Evolutionary conservation across 2,888 invertebrate species (phyloP).

Genomic region (Chymomyza caudatula): DNA sequence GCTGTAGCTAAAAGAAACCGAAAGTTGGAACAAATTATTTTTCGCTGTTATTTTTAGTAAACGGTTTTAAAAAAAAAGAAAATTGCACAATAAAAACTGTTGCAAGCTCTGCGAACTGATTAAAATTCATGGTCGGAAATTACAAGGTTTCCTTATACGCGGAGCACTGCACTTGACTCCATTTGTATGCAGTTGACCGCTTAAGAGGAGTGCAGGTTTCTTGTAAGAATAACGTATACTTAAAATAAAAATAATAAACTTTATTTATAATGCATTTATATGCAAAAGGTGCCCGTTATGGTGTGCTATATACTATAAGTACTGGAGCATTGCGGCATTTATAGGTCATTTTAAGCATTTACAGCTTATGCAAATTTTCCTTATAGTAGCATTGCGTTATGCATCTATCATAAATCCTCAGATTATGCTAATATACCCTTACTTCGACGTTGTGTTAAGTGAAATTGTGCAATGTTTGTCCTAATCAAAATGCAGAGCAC

Average conservation of each 20-base stretch:
- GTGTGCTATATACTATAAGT: background rate
- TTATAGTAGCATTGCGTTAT: slow-evolving; percentile 14
- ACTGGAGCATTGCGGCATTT: slow-evolving; percentile 1
- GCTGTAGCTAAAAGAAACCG: background rate
- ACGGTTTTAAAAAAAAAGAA: background rate
- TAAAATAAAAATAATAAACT: too few species aligned
- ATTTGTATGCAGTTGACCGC: slow-evolving; percentile 22
- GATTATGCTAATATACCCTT: slow-evolving; percentile 56
- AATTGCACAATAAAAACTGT: background rate
- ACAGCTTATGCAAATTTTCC: slow-evolving; percentile 15
- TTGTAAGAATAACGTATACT: background rate
- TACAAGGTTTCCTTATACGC: background rate
- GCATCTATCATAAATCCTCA: slow-evolving; percentile 51
- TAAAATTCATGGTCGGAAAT: slow-evolving; percentile 60
- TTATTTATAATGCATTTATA: background rate
- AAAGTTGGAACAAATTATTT: slow-evolving; percentile 2
- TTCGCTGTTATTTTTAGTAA: slow-evolving; percentile 48
- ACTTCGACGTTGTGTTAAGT: slow-evolving; percentile 21
- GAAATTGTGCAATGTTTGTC: slow-evolving; percentile 35
- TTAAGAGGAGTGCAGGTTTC: slow-evolving; percentile 9
- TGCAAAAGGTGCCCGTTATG: background rate
- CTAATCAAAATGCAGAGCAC: background rate
- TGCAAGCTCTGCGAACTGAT: slow-evolving; percentile 40
- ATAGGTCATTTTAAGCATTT: slow-evolving; percentile 25
- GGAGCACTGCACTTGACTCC: slow-evolving; percentile 62